Base-by-base conservation (phyloP, 2,113 vertebrate species). In the human (Homo sapiens) region DNA sequence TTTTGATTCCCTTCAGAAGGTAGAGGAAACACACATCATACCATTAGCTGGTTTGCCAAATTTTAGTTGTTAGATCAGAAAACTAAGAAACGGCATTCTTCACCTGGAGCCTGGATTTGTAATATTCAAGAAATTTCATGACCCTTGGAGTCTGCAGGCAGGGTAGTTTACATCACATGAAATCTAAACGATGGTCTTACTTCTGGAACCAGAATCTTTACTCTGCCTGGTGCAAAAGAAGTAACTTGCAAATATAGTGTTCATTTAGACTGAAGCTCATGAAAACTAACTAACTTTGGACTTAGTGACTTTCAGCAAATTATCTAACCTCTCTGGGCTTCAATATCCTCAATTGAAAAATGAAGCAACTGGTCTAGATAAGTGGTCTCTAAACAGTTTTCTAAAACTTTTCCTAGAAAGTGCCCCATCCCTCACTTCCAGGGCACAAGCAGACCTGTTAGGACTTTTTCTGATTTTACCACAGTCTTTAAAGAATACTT, bases 271-370 rank as follows among this genome's bases (percentile, higher is more conserved):
- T n/a, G 27, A 57, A 57, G 80, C 23, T 94, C 27, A 40, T 55
- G 90, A 81, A 48, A 72, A 50, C 0, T n/a, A 68, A 27, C 50
- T 89, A 68, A 27, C 50, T 89, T 73, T 82, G 59, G 59, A 73
- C 16, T 32, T 80, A 30, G 35, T n/a, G 84, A 88, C 23, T 96
- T 94, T 40, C 17, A 79, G 89, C 14, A 82, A 89, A 80, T 81
- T 68, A 61, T 32, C 32, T 73, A 73, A 87, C 25, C 14, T 82
- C 45, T 78, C 78, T 52, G 35, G 35, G 25, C 57, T 92, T 95
- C 59, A 27, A 9, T 88, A 48, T 88, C 64, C 93, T 96, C 20
- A 13, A 8, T 1, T 76, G 72, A 96, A 92, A 97, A 97, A 88
- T 13, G 40, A 90, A 88, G 30, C 27, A 30, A 23, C 80, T 88